phyloP scores from a whole-genome alignment of 2,888 invertebrate genomes.

The Ferrisia virgata region DNA sequence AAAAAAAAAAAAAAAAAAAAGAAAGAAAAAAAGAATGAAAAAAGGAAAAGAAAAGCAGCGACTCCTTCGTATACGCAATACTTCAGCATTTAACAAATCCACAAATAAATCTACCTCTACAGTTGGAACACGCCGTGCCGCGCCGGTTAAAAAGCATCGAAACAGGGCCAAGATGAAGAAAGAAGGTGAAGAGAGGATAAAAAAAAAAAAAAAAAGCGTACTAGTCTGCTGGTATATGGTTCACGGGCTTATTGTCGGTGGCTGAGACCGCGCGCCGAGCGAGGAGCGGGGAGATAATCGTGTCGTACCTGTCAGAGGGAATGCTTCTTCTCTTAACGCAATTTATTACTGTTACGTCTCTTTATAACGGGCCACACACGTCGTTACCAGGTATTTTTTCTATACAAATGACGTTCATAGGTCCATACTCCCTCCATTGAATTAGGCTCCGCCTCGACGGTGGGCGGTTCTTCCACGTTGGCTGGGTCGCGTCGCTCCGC shows the following conservation, averaged over 20 bases:
- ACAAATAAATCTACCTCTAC: not conserved
- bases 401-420: slow-evolving; percentile 37
- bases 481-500: not conserved
- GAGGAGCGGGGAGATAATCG: slow-evolving; percentile 41
- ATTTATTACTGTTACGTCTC: slow-evolving; percentile 46
- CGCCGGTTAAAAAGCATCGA: not conserved
- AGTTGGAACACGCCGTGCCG: not conserved
- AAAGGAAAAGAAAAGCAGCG: not conserved
- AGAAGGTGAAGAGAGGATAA: not conserved
- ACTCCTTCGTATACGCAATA: not conserved
- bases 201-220: too few relatives aligned
- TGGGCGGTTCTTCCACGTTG: not conserved
- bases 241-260: slow-evolving; percentile 5
- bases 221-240: not conserved
- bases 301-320: slow-evolving; percentile 42
- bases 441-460: not conserved
- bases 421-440: slow-evolving; percentile 1
- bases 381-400: slow-evolving; percentile 42
- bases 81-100: not conserved
- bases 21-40: not conserved
- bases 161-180: not conserved
- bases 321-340: slow-evolving; percentile 45
- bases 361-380: slow-evolving; percentile 46
- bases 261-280: not conserved
- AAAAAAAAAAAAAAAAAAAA: too few relatives aligned